Conservation (phyloP, 2,113 vertebrate species). For the Hemibates koningsi region DNA sequence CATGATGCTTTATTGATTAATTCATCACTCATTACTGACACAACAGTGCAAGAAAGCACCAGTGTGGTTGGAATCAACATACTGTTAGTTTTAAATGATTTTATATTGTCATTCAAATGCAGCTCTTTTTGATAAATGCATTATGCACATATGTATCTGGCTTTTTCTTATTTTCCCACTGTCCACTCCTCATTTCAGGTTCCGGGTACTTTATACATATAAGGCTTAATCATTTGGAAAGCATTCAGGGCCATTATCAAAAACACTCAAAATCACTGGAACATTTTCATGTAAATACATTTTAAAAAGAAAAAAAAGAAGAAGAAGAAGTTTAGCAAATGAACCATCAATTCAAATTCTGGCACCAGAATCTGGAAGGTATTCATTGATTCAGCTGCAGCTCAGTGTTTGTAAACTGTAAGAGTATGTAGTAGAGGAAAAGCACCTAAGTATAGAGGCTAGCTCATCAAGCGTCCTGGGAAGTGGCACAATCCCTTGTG, state of each 20-base stretch:
- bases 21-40: not conserved
- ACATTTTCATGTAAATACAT: not conserved
- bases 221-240: not conserved
- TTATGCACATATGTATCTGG: not conserved
- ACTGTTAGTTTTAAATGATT: not conserved
- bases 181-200: not conserved
- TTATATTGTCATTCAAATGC: not conserved
- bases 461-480: not conserved
- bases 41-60: not conserved
- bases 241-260: not conserved
- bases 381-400: not conserved
- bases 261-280: not conserved
- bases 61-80: not conserved
- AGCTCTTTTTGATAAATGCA: not conserved
- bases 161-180: not conserved
- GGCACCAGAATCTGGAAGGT: not conserved
- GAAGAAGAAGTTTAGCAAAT: not conserved
- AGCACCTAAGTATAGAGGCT: not conserved
- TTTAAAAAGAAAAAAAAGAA: not conserved
- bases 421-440: not conserved
- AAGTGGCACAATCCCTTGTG: not conserved
- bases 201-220: not conserved
- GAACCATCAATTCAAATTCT: accelerated
- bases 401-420: not conserved
- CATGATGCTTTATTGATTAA: not conserved